These are phyloP conservation scores for Anticlea derivata DNA, from an alignment of 2,888 invertebrate species.

Conservation along the genomic window DNA sequence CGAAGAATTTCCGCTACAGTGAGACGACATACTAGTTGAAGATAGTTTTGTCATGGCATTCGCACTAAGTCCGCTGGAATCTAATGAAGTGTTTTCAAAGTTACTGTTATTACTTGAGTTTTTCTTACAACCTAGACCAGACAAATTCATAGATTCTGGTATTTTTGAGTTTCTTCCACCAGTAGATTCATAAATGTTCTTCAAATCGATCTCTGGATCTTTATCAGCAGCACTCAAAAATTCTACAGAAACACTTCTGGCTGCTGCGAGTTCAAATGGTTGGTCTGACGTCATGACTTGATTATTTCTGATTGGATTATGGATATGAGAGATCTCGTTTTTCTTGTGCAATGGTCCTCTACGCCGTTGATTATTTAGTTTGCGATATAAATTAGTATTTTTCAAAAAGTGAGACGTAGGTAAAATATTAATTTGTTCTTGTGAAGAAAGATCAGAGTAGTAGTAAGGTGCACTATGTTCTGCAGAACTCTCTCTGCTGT, in stretches of 20 bases:
- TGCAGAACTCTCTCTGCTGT: constrained; percentile 85
- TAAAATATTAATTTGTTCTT: constrained; percentile 76
- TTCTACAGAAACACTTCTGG: constrained; percentile 86
- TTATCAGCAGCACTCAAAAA: constrained; percentile 87
- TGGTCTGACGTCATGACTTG: constrained; percentile 60
- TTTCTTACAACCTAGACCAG: constrained; percentile 78
- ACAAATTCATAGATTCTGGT: constrained; percentile 78
- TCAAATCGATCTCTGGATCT: constrained; percentile 86
- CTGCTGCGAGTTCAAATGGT: constrained; percentile 81
- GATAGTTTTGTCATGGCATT: constrained; percentile 63
- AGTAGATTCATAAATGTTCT: constrained; percentile 89
- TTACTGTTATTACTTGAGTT: constrained; percentile 53
- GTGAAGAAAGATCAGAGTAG: constrained; percentile 89
- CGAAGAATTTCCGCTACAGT: constrained; percentile 76
- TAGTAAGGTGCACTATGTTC: constrained; percentile 92
- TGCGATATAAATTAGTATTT: constrained; percentile 78
- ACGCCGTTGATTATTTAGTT: constrained; percentile 89
- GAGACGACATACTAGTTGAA: constrained; percentile 77
- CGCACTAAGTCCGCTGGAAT: constrained; percentile 51
- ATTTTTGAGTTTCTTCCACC: constrained; percentile 84
- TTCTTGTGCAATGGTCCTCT: constrained; percentile 84
- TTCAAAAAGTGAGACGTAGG: constrained; percentile 75
- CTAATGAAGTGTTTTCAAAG: constrained; percentile 55
- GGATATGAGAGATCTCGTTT: constrained; percentile 88
- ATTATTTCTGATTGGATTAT: constrained; percentile 86